These are phyloP conservation scores for Caenorhabditis tropicalis DNA, from an alignment of 1,140 invertebrate species.

Conservation along the genomic window DNA sequence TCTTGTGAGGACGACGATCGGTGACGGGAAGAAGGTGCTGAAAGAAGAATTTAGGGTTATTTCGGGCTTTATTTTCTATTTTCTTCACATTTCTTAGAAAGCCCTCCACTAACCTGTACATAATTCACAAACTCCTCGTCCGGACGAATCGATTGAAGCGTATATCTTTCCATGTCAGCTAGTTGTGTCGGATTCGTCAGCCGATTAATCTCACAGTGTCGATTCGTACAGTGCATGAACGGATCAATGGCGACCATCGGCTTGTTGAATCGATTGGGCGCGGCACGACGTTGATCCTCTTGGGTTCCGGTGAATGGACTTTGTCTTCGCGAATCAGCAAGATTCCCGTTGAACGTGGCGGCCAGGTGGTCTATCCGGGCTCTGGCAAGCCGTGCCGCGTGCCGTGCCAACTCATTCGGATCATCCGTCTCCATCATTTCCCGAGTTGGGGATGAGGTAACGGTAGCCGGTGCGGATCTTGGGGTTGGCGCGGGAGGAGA, in stretches of 20 bases:
- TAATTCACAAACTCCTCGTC: neutral
- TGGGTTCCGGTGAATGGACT: neutral
- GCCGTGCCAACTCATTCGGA: neutral
- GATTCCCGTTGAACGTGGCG: neutral
- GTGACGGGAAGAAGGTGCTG: neutral
- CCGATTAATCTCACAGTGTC: neutral
- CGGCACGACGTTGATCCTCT: neutral
- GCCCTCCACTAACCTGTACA: neutral
- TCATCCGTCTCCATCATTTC: neutral
- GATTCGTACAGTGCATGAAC: neutral
- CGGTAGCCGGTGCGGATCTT: neutral
- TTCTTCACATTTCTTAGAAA: too few relatives aligned
- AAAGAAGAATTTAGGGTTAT: neutral
- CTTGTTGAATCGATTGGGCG: neutral
- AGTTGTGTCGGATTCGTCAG: neutral
- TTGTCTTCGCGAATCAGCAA: neutral
- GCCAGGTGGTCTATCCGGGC: neutral
- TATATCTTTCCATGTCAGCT: neutral
- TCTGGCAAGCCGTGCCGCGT: neutral
- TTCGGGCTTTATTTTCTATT: too few relatives aligned
- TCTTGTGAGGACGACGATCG: neutral
- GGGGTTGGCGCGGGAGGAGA: neutral
- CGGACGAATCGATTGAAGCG: neutral
- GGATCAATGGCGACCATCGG: conserved; percentile 4
- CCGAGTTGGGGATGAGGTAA: neutral